Evolutionary conservation across 1,140 invertebrate species (phyloP), one percentile per base, ranked within the genome.

Genomic region (Myzus persicae): DNA sequence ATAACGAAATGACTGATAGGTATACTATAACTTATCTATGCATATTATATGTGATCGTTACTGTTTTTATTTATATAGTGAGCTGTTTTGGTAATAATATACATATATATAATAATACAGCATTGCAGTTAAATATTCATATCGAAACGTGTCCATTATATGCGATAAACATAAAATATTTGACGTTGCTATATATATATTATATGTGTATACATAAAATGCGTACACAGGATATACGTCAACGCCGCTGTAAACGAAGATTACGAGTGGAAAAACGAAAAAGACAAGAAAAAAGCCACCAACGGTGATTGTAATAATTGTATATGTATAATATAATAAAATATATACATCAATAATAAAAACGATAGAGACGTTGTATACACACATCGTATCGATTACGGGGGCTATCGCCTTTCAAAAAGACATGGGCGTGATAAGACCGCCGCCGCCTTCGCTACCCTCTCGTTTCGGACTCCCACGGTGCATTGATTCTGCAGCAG

Each of bases 381-480:
- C 31, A 84, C 38, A 42, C 14, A n/a, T 85, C 8, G 26, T 51
- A 89, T 51, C 9, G 46, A 48, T 51, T 89, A 89, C 44, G 36
- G 22, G 8, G 22, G 85, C 20, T 89, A 89, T 89, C 87, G 87
- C 1, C n/a, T 20, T 89, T 89, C 46, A 46, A 48, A 89, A 89
- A 89, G 87, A 89, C 87, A 51, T 51, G 87, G 87, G 44, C 44
- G 85, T 51, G 46, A 51, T 51, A 51, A 48, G 85, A 22, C 46
- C 20, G 36, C 46, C 14, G 46, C 18, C 59, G 14, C 59, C 59
- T 31, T 38, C 85, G 36, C 46, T 7, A 14, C 22, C 38, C 40
- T 38, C 38, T n/a, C 84, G 18, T 54, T 89, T 89, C 24, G 88
- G 46, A 48, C 88, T 89, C 88, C 88, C 88, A 54, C 87, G n/a